Conservation (phyloP, 2,113 vertebrate species). For the Balaenoptera acutorostrata region DNA sequence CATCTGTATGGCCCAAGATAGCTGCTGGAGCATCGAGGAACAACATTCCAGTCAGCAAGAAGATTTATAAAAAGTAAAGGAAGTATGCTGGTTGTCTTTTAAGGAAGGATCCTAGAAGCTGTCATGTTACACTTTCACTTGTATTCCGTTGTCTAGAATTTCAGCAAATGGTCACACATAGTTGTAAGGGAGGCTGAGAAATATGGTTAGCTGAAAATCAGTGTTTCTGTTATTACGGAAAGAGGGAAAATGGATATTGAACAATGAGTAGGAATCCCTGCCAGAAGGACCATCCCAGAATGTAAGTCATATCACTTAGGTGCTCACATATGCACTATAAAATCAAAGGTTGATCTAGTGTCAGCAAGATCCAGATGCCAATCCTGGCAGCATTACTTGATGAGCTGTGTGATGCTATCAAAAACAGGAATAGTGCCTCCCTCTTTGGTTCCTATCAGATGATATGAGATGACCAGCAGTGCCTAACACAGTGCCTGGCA, state of each 20-base stretch:
- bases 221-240: background rate
- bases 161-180: background rate
- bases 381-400: background rate
- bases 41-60: background rate
- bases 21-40: background rate
- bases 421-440: background rate
- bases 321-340: background rate
- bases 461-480: background rate
- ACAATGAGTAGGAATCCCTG: background rate
- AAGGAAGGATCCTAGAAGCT: background rate
- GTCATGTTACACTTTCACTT: background rate
- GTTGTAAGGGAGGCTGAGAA: conserved; percentile 13
- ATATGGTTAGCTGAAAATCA: background rate
- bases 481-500: background rate
- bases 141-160: background rate
- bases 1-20: background rate
- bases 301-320: background rate
- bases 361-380: background rate
- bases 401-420: background rate
- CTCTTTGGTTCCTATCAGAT: background rate
- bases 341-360: background rate
- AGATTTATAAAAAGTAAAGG: background rate
- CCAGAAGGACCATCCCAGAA: background rate
- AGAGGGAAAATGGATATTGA: background rate
- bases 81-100: background rate